These are phyloP conservation scores for Anguilla marmorata DNA, from an alignment of 2,797 vertebrate genomes.

Conservation along the genomic window DNA sequence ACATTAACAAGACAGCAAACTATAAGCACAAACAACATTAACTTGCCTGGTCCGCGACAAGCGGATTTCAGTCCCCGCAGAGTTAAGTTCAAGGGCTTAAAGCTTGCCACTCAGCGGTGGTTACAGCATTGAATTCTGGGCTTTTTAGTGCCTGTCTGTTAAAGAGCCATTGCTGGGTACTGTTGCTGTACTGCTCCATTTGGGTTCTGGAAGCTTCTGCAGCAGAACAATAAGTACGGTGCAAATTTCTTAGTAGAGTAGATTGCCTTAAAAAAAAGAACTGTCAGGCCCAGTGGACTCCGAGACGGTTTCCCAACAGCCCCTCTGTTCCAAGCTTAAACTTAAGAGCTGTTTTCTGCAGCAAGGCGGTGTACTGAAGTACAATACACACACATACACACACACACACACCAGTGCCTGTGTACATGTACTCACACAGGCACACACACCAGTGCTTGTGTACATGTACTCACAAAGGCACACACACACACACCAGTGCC, in stretches of 20 bases:
- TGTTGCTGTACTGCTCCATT: not conserved
- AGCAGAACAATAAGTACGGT: not conserved
- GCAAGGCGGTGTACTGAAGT: not conserved
- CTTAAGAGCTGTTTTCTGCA: not conserved
- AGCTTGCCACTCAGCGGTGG: not conserved
- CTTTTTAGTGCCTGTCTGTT: not conserved
- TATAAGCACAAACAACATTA: not conserved
- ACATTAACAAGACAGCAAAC: not conserved
- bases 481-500: too few species aligned
- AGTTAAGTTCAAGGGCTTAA: not conserved
- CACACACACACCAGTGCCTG: not conserved
- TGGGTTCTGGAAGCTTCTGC: not conserved
- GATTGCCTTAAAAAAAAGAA: not conserved
- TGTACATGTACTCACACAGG: not conserved
- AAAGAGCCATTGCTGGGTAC: not conserved
- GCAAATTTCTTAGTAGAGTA: not conserved
- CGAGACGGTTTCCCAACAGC: not conserved
- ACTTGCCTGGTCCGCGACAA: not conserved
- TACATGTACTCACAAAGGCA: not conserved
- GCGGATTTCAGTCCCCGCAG: not conserved
- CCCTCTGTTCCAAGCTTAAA: not conserved
- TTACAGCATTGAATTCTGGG: not conserved
- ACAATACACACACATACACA: not conserved
- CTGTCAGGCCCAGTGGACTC: not conserved
- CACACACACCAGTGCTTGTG: not conserved